Percentiles rank a stretch among this genome's conserved stretches.
Conservation (phyloP, 2,797 vertebrate species). For the Vireo griseus region DNA sequence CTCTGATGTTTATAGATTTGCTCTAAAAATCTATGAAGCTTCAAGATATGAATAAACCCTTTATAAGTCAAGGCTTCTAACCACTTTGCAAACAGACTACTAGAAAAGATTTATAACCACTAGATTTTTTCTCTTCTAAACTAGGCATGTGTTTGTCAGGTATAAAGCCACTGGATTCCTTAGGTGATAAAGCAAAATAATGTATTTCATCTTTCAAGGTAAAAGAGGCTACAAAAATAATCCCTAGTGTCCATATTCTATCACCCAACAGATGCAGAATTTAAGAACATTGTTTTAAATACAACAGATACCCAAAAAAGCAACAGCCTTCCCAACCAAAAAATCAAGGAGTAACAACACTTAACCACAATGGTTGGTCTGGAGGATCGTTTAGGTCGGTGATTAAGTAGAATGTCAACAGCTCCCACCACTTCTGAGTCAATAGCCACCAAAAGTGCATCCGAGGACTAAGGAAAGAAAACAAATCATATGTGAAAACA, state of each 20-base stretch:
- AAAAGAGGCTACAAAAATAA: neutral
- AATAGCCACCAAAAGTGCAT: conserved; percentile 95
- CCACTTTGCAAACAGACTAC: neutral
- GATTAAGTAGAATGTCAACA: conserved; percentile 96
- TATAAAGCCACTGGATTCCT: neutral
- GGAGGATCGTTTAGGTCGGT: conserved; percentile 89
- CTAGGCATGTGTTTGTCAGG: neutral
- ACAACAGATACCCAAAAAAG: neutral
- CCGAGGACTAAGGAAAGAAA: conserved; percentile 80
- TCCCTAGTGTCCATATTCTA: neutral
- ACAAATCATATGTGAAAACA: neutral
- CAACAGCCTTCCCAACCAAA: neutral
- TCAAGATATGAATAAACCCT: neutral
- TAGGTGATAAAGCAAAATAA: neutral
- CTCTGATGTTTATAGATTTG: neutral
- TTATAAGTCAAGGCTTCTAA: neutral
- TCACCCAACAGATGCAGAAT: neutral
- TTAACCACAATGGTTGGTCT: conserved; percentile 93
- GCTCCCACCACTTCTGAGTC: conserved; percentile 97
- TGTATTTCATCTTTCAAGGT: neutral
- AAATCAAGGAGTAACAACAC: conserved; percentile 67
- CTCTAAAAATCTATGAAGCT: neutral
- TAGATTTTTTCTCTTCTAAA: neutral
- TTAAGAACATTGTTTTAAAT: neutral
- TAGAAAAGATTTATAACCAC: neutral